Base-by-base conservation (phyloP, 2,797 vertebrate genomes). In the Paedocypris micromegethes region DNA sequence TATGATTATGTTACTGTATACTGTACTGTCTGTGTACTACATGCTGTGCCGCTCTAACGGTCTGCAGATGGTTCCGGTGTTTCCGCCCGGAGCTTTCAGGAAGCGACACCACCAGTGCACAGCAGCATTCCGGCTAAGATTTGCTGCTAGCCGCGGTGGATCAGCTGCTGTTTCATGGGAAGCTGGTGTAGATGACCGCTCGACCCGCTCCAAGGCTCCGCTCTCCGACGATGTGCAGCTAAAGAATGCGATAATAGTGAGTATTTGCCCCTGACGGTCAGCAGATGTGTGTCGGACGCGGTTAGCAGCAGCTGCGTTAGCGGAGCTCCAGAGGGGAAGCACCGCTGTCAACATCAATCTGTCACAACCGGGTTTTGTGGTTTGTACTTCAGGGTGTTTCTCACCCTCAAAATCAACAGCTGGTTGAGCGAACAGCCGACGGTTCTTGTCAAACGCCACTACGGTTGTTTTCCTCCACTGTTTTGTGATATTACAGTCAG, bases 191-290 rank as follows among this genome's bases (percentile, higher is more conserved):
- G 44, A 55, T 53, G 54, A 56, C 58, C 7, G 3, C 40, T 62
- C 44, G n/a, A 8, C 37, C 51, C 56, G 5, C 52, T 45, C 4
- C 8, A 61, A 38, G 66, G 40, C 9, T 7, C 51, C 5, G 47
- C 37, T 47, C 48, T 56, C 46, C 3, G 51, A 68, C 57, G 51
- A 75, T 75, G 64, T 68, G 58, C 46, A 62, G 68, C 45, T 78
- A 43, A 75, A 70, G 55, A 67, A 72, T 71, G 70, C 61, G 52
- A 45, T 59, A 73, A 5, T 64, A 52, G 76, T 78, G 51, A 78
- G 76, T 78, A 57, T 44, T 5, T 6, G 8, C 4, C 39, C 41
- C 49, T 48, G 45, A 3, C 7, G 9, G 68, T n/a, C 37, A 51
- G 37, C 68, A 58, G 41, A 50, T 62, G 68, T 64, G 41, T 64